Evolutionary conservation across 1,140 invertebrate species (phyloP), one percentile per base, ranked within the genome.

Genomic region (Sycophila sp.): DNA sequence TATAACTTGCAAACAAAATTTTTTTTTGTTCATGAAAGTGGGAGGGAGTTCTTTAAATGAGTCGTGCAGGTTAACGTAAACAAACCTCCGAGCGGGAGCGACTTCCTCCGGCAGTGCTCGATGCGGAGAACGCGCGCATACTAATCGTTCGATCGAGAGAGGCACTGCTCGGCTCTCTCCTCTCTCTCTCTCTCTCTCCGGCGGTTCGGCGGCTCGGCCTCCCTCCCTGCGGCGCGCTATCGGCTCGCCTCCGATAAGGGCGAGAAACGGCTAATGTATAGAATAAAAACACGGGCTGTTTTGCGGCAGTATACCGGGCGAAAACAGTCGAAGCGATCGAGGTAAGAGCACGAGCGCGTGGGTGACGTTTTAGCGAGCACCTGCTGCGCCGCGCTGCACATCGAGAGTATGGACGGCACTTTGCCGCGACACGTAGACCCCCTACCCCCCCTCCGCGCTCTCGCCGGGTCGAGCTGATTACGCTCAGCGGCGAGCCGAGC

Each of bases 101-200:
- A 53, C 22, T 26, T 28, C 22, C 51, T n/a, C 28, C 19, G 24
- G 13, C 36, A n/a, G n/a, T n/a, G n/a, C n/a, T n/a, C n/a, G n/a
- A n/a, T n/a, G n/a, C n/a, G n/a, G n/a, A n/a, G n/a, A n/a, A 59
- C 13, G 40, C 53, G 11, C 30, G 55, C 58, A 32, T 24, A 53
- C 15, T 53, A 53, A 53, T 53, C 49, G 49, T 53, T 53, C 49
- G 49, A 53, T 53, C 22, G 49, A 19, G 26, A 24, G 49, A 53
- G 49, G 22, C 49, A 13, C 34, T 13, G 49, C 47, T 26, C 47
- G 4, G 47, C 49, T 53, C 28, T 28, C 22, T n/a, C 49, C 49
- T 30, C 49, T 53, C 49, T 26, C 49, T 51, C 26, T 7, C 17
- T 28, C 26, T 6, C 49, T 15, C 26, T 4, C 34, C 13, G 34